Evolutionary conservation across 1,140 invertebrate genomes (phyloP).

Genomic region (Caenorhabditis remanei): DNA sequence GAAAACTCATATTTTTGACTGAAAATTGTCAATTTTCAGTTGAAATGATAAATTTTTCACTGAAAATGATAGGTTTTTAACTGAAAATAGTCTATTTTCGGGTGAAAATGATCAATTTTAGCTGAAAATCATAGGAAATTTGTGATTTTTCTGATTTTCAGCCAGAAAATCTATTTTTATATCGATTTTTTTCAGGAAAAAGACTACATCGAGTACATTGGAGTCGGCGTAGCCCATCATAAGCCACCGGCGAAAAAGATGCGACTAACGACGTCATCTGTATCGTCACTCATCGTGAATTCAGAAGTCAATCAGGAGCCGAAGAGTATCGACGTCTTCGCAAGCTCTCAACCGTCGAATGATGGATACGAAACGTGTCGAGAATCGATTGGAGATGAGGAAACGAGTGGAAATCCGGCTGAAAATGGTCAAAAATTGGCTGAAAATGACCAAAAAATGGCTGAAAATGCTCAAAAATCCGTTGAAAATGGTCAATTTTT

Average conservation of each 20-base stretch:
- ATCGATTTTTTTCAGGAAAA: too few relatives aligned
- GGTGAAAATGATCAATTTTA: background rate
- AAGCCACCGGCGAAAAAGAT: background rate
- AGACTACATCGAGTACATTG: slow-evolving; percentile 1
- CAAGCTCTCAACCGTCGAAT: background rate
- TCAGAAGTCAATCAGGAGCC: background rate
- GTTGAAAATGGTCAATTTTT: too few relatives aligned
- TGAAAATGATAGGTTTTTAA: too few relatives aligned
- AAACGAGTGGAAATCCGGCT: too few relatives aligned
- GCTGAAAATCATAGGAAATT: background rate
- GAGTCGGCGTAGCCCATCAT: background rate
- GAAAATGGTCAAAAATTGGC: too few relatives aligned
- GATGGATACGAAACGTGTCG: background rate
- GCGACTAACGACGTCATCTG: background rate
- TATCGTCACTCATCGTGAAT: background rate
- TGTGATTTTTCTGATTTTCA: background rate
- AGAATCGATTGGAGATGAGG: background rate
- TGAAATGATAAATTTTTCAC: too few relatives aligned
- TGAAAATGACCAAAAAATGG: background rate
- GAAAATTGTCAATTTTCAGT: too few relatives aligned
- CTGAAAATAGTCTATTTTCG: too few relatives aligned
- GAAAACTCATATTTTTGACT: too few relatives aligned
- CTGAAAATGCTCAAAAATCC: too few relatives aligned
- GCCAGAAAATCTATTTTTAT: background rate
- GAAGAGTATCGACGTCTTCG: background rate